Evolutionary conservation across 2,888 invertebrate genomes (phyloP).

Genomic region (Drosophila bunnanda): DNA sequence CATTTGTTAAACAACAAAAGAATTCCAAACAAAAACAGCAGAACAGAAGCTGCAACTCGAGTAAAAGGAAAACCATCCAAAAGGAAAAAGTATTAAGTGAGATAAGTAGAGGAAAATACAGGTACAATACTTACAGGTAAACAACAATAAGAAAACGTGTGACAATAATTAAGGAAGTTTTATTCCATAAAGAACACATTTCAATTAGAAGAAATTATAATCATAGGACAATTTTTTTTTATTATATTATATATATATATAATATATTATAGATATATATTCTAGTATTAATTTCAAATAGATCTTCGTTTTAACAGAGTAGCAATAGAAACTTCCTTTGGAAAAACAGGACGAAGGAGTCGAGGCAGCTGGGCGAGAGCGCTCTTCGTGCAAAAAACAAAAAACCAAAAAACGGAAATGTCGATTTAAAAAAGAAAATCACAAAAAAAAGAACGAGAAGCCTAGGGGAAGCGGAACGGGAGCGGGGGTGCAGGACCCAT

Average conservation of each 20-base stretch:
- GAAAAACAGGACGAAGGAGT: slow-evolving; percentile 8
- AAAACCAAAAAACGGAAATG: slow-evolving; percentile 38
- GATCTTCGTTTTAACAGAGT: neutral
- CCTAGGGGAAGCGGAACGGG: neutral
- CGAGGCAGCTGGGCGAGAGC: slow-evolving; percentile 7
- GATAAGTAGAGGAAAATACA: neutral
- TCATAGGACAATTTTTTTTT: too few relatives aligned
- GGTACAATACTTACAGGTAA: neutral
- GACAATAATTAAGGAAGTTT: neutral
- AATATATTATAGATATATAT: neutral
- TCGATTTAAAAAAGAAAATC: slow-evolving; percentile 13
- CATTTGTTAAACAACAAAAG: neutral
- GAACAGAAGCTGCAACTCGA: slow-evolving; percentile 61
- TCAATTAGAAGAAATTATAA: too few relatives aligned
- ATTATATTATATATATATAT: too few relatives aligned
- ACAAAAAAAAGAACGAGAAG: neutral
- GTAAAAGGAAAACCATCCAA: slow-evolving; percentile 7
- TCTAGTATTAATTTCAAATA: neutral
- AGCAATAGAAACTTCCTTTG: neutral
- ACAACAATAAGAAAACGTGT: slow-evolving; percentile 13
- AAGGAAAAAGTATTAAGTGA: neutral
- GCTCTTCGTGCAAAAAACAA: slow-evolving; percentile 73
- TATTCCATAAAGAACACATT: neutral
- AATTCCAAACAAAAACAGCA: slow-evolving; percentile 46
- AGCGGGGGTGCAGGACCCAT: slow-evolving; percentile 12